Conservation (phyloP, 2,113 vertebrate genomes). For the Athene noctua region DNA sequence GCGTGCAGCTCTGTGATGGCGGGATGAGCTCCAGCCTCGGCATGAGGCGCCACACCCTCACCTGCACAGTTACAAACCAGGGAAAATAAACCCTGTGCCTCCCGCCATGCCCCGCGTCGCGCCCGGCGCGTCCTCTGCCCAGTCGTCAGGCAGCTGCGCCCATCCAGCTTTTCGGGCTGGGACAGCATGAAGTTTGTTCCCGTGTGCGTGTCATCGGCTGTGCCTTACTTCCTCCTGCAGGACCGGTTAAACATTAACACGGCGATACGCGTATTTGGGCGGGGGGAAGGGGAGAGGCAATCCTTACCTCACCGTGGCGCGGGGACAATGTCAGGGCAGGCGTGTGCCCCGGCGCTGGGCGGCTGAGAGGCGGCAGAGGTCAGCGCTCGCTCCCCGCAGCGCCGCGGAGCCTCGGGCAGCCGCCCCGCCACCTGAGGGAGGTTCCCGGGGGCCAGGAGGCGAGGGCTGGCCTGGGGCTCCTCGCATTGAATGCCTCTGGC, state of each 20-base stretch:
- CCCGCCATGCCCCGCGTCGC: fast-evolving
- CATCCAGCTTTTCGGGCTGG: background rate
- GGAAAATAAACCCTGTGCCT: fast-evolving
- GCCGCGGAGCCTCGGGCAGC: background rate
- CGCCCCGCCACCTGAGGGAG: too few species aligned
- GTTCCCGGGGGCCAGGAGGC: fast-evolving
- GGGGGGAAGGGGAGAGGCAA: background rate
- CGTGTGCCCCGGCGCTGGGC: background rate
- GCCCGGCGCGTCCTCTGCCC: fast-evolving
- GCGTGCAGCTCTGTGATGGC: fast-evolving
- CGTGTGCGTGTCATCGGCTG: background rate
- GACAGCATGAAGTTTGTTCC: background rate
- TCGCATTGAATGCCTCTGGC: fast-evolving
- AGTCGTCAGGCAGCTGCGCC: background rate
- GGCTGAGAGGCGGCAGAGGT: background rate
- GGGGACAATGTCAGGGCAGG: background rate
- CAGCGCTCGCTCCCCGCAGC: fast-evolving
- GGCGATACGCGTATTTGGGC: background rate
- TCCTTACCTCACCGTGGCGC: background rate
- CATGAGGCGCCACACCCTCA: fast-evolving
- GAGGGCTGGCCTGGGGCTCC: background rate
- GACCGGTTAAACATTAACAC: conserved; percentile 41
- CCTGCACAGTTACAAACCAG: fast-evolving
- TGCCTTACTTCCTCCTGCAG: background rate
- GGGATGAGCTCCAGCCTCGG: fast-evolving